Conservation (phyloP, 2,113 vertebrate genomes). For the Mobula birostris region DNA sequence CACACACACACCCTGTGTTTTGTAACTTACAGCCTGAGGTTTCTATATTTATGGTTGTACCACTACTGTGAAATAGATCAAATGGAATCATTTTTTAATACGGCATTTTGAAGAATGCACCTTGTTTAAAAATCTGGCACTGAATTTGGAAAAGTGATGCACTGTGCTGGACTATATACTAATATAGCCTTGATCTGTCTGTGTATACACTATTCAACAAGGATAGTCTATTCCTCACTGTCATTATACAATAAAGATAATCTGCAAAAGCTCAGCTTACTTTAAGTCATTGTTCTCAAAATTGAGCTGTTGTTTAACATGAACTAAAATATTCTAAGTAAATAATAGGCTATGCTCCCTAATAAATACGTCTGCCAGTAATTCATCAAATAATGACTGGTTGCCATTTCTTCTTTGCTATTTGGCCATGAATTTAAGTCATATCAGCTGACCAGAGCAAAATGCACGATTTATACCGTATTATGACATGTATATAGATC, state of each 20-base stretch:
- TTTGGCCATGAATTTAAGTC: constrained; percentile 18
- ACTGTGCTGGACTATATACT: not conserved
- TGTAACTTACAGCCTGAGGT: not conserved
- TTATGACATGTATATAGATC: not conserved
- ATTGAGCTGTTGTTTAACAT: not conserved
- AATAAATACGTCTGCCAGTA: not conserved
- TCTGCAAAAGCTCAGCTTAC: not conserved
- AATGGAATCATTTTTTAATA: not conserved
- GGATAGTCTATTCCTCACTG: not conserved
- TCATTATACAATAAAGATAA: constrained; percentile 5
- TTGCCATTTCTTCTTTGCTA: not conserved
- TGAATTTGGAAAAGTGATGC: constrained; percentile 16
- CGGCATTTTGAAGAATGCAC: not conserved
- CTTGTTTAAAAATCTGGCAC: constrained; percentile 14
- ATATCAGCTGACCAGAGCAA: constrained; percentile 1
- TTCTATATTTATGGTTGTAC: not conserved
- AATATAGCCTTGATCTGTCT: constrained; percentile 7
- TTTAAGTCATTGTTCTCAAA: constrained; percentile 10
- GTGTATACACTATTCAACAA: not conserved
- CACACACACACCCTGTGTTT: not conserved
- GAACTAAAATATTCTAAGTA: not conserved
- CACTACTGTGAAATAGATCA: constrained; percentile 29
- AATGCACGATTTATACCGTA: constrained; percentile 17
- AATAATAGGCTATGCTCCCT: not conserved
- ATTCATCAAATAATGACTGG: constrained; percentile 13